Evolutionary conservation across 2,113 vertebrate genomes (phyloP).

Genomic region (Urocynchramus pylzowi): DNA sequence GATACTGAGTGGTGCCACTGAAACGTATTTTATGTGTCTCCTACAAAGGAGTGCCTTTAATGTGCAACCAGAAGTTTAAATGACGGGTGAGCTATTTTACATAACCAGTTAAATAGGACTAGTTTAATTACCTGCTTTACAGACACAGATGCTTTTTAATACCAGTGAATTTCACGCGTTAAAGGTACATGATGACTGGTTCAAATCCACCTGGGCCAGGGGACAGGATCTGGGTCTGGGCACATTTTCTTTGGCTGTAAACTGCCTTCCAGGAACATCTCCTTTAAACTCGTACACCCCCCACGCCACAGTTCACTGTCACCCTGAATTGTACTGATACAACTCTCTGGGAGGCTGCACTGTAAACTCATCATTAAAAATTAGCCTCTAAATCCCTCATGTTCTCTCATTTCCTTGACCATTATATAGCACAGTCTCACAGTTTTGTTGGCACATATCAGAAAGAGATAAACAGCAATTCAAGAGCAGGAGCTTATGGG

Average conservation of each 20-base stretch:
- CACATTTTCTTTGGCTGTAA: neutral
- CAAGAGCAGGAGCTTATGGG: neutral
- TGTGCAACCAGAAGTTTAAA: neutral
- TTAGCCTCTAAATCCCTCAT: neutral
- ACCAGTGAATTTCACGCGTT: neutral
- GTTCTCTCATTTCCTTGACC: slow-evolving; percentile 20
- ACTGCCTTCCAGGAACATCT: neutral
- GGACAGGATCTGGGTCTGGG: neutral
- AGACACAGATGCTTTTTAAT: neutral
- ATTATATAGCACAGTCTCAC: neutral
- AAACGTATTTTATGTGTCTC: neutral
- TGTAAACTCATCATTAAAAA: slow-evolving; percentile 19
- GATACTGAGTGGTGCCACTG: neutral
- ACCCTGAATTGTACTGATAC: neutral
- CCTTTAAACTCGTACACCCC: rapidly evolving
- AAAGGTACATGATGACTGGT: neutral
- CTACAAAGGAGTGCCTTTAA: neutral
- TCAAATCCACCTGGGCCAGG: neutral
- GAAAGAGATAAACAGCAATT: neutral
- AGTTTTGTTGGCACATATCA: neutral
- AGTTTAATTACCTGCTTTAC: neutral
- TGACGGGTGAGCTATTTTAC: neutral
- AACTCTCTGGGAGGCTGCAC: neutral
- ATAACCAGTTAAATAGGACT: neutral
- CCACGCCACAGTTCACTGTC: rapidly evolving